phyloP scores from a whole-genome alignment of 2,113 vertebrate genomes.

The Pimephales promelas region DNA sequence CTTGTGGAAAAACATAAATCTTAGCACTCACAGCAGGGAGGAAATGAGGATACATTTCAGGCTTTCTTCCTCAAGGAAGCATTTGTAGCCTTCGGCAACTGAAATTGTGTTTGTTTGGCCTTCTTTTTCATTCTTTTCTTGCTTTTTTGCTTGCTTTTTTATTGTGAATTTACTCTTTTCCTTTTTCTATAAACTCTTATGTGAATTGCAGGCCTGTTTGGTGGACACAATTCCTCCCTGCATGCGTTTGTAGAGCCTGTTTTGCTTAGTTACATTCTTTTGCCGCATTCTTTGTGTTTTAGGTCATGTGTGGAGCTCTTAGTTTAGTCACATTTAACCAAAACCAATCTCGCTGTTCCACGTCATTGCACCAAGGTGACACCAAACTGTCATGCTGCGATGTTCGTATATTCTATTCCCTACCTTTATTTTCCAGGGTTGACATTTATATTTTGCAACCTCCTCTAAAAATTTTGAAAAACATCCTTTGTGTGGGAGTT shows the following conservation, averaged over 20 bases:
- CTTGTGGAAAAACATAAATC: slow-evolving; percentile 51
- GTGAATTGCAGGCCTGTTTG: neutral
- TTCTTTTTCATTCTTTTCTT: neutral
- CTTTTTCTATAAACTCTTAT: neutral
- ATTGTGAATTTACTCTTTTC: neutral
- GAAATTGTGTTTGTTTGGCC: slow-evolving; percentile 44
- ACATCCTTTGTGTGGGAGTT: neutral
- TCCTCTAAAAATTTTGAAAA: neutral
- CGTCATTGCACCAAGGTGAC: slow-evolving; percentile 31
- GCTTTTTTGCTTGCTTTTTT: neutral
- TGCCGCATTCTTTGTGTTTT: neutral
- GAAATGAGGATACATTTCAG: neutral
- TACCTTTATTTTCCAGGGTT: neutral
- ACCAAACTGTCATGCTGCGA: neutral
- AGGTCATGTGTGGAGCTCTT: neutral
- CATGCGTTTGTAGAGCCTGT: neutral
- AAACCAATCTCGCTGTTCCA: slow-evolving; percentile 10
- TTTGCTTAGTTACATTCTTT: neutral
- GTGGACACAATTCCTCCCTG: neutral
- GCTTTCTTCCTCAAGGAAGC: slow-evolving; percentile 39
- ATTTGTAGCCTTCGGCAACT: slow-evolving; percentile 50
- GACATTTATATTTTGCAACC: slow-evolving; percentile 6
- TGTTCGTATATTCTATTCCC: neutral
- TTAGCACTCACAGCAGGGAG: slow-evolving; percentile 43
- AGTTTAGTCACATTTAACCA: slow-evolving; percentile 13